These are phyloP conservation scores for Anas bahamensis DNA, from an alignment of 2,797 vertebrate species.

Conservation along the genomic window DNA sequence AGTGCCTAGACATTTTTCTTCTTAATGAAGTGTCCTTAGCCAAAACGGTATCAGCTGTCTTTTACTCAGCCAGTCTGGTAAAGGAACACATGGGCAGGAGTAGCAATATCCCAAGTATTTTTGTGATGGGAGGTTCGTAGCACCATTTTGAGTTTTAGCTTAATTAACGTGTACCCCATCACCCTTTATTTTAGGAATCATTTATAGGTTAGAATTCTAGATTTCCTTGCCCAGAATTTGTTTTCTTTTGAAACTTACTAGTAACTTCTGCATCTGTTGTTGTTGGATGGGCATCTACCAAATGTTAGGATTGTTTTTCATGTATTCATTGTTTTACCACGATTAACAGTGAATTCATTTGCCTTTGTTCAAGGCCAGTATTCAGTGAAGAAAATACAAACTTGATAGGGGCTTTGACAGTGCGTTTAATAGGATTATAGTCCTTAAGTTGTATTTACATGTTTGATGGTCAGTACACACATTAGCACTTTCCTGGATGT, in stretches of 20 bases:
- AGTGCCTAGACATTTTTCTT: neutral
- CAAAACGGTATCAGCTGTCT: rapidly evolving
- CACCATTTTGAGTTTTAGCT: neutral
- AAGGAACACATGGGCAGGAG: neutral
- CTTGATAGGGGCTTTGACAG: neutral
- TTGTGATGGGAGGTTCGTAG: neutral
- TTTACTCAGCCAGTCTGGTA: neutral
- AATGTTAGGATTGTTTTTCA: neutral
- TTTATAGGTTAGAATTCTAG: neutral
- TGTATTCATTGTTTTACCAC: neutral
- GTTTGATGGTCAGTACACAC: neutral
- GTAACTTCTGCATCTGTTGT: neutral
- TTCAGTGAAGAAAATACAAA: neutral
- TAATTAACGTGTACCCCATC: neutral
- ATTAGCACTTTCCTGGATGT: neutral
- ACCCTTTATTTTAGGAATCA: neutral
- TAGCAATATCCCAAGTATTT: neutral
- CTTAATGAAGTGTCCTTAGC: neutral
- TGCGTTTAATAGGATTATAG: neutral
- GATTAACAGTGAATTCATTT: neutral
- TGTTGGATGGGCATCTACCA: neutral
- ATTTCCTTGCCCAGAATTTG: neutral
- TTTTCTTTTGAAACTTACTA: neutral
- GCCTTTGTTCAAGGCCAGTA: neutral
- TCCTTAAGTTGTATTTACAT: neutral